These are phyloP conservation scores for Dromas ardeola DNA, from an alignment of 2,113 vertebrate species.

Conservation along the genomic window DNA sequence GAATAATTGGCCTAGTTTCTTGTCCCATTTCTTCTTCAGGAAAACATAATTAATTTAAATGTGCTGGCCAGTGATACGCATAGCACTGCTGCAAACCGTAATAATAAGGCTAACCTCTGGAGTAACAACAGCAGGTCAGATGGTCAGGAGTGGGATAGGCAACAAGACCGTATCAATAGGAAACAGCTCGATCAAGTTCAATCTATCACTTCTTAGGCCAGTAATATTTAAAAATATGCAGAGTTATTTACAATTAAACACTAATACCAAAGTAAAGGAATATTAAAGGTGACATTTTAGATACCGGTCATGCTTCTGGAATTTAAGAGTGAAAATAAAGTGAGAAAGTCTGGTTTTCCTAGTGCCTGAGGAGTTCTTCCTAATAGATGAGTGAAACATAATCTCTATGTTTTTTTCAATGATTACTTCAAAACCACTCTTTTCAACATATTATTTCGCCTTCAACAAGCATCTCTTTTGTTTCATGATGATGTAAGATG, in stretches of 20 bases:
- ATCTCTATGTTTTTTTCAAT: background rate
- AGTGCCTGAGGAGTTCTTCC: background rate
- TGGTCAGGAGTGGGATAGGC: background rate
- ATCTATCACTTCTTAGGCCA: background rate
- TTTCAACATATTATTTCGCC: background rate
- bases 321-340: background rate
- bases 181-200: background rate
- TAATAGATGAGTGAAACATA: background rate
- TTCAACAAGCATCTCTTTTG: background rate
- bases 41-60: conserved; percentile 29
- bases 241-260: background rate
- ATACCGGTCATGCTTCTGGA: background rate
- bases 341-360: background rate
- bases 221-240: background rate
- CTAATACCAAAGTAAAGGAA: background rate
- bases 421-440: background rate
- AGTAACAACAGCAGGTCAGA: background rate
- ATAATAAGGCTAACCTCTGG: background rate
- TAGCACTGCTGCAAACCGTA: background rate
- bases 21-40: conserved; percentile 33
- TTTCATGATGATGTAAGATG: background rate
- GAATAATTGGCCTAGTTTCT: conserved; percentile 60
- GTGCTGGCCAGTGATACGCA: background rate
- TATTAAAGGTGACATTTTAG: background rate
- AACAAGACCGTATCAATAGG: background rate